A percentile compares a stretch with the other conserved stretches of the same genome.
Evolutionary conservation across 2,888 invertebrate genomes (phyloP).

Genomic region (Trichopria drosophilae): DNA sequence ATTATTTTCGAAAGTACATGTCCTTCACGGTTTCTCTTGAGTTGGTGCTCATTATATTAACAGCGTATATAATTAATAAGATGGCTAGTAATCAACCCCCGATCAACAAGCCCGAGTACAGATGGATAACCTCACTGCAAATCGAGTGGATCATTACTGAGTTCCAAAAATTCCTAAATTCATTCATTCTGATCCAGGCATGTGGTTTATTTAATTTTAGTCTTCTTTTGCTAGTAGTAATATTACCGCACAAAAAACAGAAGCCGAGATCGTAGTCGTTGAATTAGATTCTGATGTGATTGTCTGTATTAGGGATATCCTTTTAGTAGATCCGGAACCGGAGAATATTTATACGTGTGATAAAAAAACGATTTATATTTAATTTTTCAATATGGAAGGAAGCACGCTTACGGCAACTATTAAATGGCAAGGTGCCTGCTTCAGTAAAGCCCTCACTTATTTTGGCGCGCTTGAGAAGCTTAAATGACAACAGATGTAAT

Average conservation of each 20-base stretch:
- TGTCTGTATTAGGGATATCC: not conserved
- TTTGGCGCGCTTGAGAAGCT: constrained; percentile 1
- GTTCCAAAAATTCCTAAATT: constrained; percentile 14
- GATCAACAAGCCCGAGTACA: no score
- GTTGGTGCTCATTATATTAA: no score
- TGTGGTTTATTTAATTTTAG: constrained; percentile 19
- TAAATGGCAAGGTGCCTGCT: constrained; percentile 1
- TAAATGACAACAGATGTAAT: not conserved
- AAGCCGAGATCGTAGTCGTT: not conserved
- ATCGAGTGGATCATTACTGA: constrained; percentile 6
- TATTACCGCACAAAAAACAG: constrained; percentile 1
- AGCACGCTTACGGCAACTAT: not conserved
- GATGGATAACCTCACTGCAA: no score
- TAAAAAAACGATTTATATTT: no score
- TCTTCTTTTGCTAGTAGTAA: not conserved
- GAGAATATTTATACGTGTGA: not conserved
- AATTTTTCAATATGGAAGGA: not conserved
- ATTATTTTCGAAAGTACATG: no score
- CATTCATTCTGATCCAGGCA: not conserved
- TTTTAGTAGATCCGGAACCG: not conserved
- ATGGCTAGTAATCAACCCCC: no score
- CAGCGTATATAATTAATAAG: no score
- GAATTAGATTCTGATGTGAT: not conserved
- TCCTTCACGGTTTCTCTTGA: no score
- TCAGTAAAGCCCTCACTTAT: constrained; percentile 7